Base-by-base conservation (phyloP, 2,888 invertebrate species). In the Brachypalpus laphriformis region DNA sequence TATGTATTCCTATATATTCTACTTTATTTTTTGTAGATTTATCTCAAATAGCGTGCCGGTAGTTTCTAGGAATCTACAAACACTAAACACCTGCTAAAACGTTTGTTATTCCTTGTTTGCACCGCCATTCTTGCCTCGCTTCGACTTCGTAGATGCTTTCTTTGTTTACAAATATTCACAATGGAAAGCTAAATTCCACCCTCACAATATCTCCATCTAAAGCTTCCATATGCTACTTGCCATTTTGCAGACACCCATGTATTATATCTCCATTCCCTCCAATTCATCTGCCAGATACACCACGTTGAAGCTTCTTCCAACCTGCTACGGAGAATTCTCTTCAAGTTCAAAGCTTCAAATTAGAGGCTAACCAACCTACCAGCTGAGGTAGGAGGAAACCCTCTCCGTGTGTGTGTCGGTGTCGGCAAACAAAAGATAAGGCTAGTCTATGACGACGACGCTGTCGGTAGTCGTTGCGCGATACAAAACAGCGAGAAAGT, bases 341-440 rank as follows among this genome's bases (percentile, higher is more conserved):
- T 81, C 80, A 85, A 85, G 85, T 85, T 85, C 85, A 85, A 85
- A 85, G 85, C 85, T 85, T 81, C 25, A n/a, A 11, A 49, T 51
- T 51, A 31, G 65, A 61, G 85, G 76, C 75, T 75, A 61, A 34
- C 28, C 28, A n/a, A n/a, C n/a, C n/a, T n/a, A n/a, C n/a, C 57
- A 5, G 20, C 37, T 14, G 37, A 47, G 31, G 68, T 56, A 63
- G 70, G 74, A 70, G 68, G 74, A 80, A 76, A 81, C 51, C 65
- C 78, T 70, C 76, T 75, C 54, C 31, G 56, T 71, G 78, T 76
- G 78, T 76, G 20, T 37, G 37, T 11, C 18, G 34, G 40, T 72
- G 68, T 78, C 42, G 80, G 75, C 75, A 85, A 85, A 85, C 75
- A 71, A 75, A 81, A 85, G 85, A 85, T 85, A 85, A 85, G 66